Percentiles rank a stretch among this genome's conserved stretches.
phyloP scores from a whole-genome alignment of 2,113 vertebrate species.

The Scopus umbretta region DNA sequence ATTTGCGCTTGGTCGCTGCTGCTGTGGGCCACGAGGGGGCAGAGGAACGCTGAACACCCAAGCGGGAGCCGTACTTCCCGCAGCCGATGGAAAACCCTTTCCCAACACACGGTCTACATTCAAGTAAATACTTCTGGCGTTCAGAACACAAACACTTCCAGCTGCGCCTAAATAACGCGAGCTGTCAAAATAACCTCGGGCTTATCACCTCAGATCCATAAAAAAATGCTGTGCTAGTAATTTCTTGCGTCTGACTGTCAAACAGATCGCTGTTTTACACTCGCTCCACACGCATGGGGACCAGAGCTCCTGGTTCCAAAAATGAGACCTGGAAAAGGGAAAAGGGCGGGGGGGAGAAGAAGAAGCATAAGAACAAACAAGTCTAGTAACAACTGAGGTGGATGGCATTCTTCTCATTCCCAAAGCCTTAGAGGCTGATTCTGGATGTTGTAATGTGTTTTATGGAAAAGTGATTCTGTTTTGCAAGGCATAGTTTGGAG shows the following conservation, averaged over 20 bases:
- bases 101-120: accelerated
- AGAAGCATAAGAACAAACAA: background rate
- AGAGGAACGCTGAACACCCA: background rate
- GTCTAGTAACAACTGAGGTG: background rate
- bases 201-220: background rate
- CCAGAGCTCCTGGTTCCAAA: background rate
- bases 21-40: background rate
- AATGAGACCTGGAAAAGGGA: background rate
- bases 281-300: accelerated
- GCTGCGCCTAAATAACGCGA: background rate
- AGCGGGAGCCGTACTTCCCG: accelerated
- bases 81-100: accelerated
- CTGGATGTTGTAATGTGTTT: background rate
- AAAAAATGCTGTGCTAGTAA: background rate
- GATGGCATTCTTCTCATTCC: constrained; percentile 13
- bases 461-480: background rate
- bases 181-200: background rate
- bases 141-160: background rate
- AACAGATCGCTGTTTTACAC: background rate
- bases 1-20: accelerated
- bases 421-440: background rate
- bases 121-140: background rate
- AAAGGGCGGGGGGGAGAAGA: background rate
- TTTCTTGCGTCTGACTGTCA: background rate
- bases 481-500: background rate